Conservation (phyloP, 1,140 invertebrate genomes). For the Meloidogyne floridensis region DNA sequence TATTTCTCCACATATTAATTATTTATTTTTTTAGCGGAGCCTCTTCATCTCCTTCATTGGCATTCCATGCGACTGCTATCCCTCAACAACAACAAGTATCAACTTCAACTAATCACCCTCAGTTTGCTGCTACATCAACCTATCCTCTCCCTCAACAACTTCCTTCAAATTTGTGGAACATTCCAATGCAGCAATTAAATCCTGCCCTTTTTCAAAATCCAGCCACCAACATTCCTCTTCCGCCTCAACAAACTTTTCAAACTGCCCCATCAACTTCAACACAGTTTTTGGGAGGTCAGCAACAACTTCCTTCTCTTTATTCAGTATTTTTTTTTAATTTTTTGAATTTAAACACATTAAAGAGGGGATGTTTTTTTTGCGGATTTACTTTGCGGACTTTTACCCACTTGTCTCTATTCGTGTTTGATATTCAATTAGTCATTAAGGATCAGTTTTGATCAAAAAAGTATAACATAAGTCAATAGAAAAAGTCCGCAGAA, state of each 20-base stretch:
- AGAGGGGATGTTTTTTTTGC: no score
- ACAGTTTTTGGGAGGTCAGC: neutral
- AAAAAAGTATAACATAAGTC: no score
- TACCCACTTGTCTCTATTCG: no score
- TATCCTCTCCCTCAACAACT: neutral
- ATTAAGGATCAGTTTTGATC: no score
- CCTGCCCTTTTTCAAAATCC: neutral
- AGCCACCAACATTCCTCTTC: neutral
- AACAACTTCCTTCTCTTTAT: neutral
- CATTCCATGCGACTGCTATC: neutral
- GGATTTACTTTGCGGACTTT: no score
- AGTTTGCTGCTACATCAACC: neutral
- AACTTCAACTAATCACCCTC: neutral
- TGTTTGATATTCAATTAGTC: no score
- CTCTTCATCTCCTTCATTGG: neutral
- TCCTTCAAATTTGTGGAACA: constrained; percentile 4
- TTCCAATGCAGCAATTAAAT: constrained; percentile 9
- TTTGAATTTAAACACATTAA: no score
- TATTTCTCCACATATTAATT: no score
- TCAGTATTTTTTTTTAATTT: neutral
- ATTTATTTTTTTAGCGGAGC: neutral
- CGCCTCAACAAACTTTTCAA: neutral
- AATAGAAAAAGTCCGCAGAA: no score
- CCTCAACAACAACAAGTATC: neutral
- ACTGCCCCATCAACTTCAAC: neutral